A percentile compares a stretch with the other conserved stretches of the same genome.
phyloP scores from a whole-genome alignment of 1,140 invertebrate species.

The Drosophila nebulosa region DNA sequence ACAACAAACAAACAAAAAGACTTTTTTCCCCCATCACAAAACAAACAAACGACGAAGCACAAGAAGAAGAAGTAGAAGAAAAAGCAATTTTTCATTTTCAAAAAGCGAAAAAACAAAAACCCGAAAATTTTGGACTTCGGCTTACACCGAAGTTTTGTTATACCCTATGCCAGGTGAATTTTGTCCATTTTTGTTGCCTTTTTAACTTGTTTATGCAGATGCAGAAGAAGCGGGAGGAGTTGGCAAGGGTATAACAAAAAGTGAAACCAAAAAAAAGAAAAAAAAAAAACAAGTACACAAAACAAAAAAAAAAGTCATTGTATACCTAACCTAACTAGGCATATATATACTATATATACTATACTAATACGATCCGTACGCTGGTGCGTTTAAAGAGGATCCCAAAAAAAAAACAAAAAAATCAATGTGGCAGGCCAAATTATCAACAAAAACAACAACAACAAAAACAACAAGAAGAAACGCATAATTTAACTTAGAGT shows the following conservation, averaged over 20 bases:
- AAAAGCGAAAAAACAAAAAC: constrained; percentile 48
- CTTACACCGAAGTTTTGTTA: background rate
- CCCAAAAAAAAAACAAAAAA: too few species aligned
- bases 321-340: constrained; percentile 15
- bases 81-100: constrained; percentile 51
- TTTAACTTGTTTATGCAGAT: too few species aligned
- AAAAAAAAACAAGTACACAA: constrained; percentile 11
- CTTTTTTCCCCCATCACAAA: constrained; percentile 23
- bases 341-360: constrained; percentile 12
- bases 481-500: constrained; percentile 61
- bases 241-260: background rate
- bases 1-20: constrained; percentile 40
- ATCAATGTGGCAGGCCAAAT: constrained; percentile 70
- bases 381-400: constrained; percentile 51
- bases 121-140: constrained; percentile 18
- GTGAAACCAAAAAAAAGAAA: constrained; percentile 9
- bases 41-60: background rate
- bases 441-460: constrained; percentile 18
- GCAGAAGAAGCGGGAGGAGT: too few species aligned
- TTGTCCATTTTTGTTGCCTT: too few species aligned
- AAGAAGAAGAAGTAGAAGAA: constrained; percentile 26
- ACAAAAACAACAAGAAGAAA: too few species aligned
- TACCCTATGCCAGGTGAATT: too few species aligned
- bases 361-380: constrained; percentile 47
- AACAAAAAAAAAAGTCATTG: constrained; percentile 55